Conservation (phyloP, 2,797 vertebrate species). For the Muscicapa striata region DNA sequence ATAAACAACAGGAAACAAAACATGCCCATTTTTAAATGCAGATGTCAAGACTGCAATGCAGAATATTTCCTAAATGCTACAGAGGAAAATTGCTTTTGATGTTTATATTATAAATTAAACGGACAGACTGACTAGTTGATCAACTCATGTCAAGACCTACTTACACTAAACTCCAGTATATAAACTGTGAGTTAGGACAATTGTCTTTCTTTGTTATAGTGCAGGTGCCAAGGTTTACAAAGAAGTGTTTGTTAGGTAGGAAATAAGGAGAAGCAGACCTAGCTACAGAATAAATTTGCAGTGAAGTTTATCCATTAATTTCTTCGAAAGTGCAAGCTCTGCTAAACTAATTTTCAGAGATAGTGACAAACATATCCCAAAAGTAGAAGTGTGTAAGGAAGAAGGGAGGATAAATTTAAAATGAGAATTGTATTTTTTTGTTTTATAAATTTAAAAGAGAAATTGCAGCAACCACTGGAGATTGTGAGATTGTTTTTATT, state of each 20-base stretch:
- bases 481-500: no score
- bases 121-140: neutral
- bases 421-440: neutral
- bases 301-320: neutral
- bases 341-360: neutral
- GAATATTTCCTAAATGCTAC: neutral
- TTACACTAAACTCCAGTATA: neutral
- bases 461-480: neutral
- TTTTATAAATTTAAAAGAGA: neutral
- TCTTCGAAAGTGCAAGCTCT: neutral
- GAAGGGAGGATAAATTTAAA: neutral
- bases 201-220: neutral
- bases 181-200: neutral
- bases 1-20: neutral
- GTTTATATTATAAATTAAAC: neutral
- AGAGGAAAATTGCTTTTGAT: neutral
- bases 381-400: neutral
- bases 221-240: rapidly evolving
- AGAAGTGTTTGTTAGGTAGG: neutral
- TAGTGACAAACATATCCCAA: neutral
- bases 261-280: neutral
- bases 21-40: neutral
- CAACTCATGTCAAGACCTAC: neutral
- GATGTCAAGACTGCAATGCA: neutral
- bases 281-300: neutral